These are phyloP conservation scores for Asbolus verrucosus DNA, from an alignment of 1,140 invertebrate genomes.

Conservation along the genomic window DNA sequence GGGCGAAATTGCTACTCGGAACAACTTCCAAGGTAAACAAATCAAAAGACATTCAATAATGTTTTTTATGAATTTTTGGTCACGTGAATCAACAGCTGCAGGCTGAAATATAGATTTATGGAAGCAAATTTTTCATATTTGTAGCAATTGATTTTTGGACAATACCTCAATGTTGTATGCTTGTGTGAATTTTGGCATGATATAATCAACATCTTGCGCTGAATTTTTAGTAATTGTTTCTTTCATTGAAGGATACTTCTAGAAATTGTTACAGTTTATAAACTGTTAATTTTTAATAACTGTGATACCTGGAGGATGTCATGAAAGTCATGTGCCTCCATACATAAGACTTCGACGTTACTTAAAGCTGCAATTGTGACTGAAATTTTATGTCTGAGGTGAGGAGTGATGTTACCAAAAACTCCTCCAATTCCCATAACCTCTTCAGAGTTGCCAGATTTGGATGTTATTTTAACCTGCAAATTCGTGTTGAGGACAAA, in stretches of 20 bases:
- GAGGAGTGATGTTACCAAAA: slow-evolving; percentile 67
- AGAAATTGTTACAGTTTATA: no score
- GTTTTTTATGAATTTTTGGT: not conserved
- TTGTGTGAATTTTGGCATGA: slow-evolving; percentile 2
- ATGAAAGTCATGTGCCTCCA: slow-evolving; percentile 45
- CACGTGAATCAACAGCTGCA: not conserved
- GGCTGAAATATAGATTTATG: no score
- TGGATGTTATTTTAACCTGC: slow-evolving; percentile 64
- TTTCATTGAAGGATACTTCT: slow-evolving; percentile 43
- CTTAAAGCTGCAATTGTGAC: slow-evolving; percentile 53
- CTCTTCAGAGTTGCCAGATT: slow-evolving; percentile 64
- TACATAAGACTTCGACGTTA: slow-evolving; percentile 47
- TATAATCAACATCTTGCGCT: slow-evolving; percentile 13
- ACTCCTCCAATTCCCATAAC: slow-evolving; percentile 67
- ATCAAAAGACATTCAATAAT: not conserved
- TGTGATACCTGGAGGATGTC: not conserved
- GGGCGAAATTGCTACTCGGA: slow-evolving; percentile 1
- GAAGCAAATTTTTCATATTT: no score
- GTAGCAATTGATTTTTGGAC: no score
- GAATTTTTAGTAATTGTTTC: slow-evolving; percentile 19
- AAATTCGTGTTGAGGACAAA: not conserved
- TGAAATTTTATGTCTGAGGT: not conserved
- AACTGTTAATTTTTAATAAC: no score
- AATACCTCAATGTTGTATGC: not conserved
- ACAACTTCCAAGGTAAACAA: slow-evolving; percentile 14